Percentiles rank a stretch among this genome's conserved stretches.
phyloP scores from a whole-genome alignment of 2,113 vertebrate genomes.

The Rhinolophus sinicus region DNA sequence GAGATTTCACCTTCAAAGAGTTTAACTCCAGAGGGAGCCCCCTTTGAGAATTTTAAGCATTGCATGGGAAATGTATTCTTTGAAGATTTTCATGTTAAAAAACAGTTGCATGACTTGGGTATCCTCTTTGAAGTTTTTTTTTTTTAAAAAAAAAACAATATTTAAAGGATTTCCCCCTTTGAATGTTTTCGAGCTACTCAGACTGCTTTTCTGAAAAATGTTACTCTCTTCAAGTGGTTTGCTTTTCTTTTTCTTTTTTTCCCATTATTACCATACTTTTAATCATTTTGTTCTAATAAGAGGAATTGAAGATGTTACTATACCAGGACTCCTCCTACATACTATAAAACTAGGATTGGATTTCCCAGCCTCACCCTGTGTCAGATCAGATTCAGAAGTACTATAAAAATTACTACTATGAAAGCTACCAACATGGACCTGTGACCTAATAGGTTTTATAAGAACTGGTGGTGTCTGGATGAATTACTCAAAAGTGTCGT shows the following conservation, averaged over 20 bases:
- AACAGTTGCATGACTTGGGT: conserved; percentile 79
- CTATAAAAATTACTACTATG: background rate
- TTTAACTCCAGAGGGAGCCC: conserved; percentile 77
- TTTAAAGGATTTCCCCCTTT: conserved; percentile 79
- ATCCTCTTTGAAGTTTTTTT: conserved; percentile 83
- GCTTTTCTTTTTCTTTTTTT: conserved; percentile 61
- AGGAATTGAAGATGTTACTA: background rate
- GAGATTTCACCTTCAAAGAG: conserved; percentile 84
- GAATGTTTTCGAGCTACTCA: conserved; percentile 63
- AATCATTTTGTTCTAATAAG: conserved; percentile 24
- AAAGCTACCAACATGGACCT: background rate
- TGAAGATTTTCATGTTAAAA: conserved; percentile 83
- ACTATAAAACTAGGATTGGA: background rate
- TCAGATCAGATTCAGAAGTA: conserved; percentile 4
- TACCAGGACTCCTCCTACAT: background rate
- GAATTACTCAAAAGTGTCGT: background rate
- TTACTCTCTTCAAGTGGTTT: conserved; percentile 50
- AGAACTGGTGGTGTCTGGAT: background rate
- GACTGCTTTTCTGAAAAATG: conserved; percentile 63
- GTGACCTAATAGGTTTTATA: background rate
- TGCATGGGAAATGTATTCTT: conserved; percentile 79
- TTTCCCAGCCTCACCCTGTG: background rate
- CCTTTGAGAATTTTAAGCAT: conserved; percentile 83
- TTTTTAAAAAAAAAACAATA: conserved; percentile 71
- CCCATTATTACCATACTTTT: background rate